Base-by-base conservation (phyloP, 2,888 invertebrate species). In the Sphecodes monilicornis region DNA sequence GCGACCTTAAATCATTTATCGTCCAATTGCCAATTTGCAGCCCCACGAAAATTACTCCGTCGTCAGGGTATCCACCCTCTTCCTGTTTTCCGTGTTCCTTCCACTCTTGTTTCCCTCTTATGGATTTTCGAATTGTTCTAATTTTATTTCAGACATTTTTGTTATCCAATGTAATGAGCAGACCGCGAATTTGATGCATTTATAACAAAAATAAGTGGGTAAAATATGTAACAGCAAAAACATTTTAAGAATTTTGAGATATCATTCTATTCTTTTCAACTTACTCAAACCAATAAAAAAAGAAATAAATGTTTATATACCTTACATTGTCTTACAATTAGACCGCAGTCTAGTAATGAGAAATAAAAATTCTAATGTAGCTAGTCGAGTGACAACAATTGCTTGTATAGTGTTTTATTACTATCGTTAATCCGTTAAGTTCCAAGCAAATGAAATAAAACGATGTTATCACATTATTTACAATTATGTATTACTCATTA, bases 11-110 rank as follows among this genome's bases (percentile, higher is more conserved):
- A 92, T 92, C 90, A 91, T 92, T 93, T 91, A 91, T 83, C 89
- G 80, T 88, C 84, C 93, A 91, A 93, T 93, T 93, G 93, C 89
- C 93, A 93, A 93, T 93, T 93, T 92, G 90, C 91, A 90, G 86
- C 90, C 92, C 90, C 88, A 89, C 86, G 91, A 92, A 93, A 93
- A 92, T 92, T 89, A 91, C 87, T 86, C 78, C 77, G 50, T 78
- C 85, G 82, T 80, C 82, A 73, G 82, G 85, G 60, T 68, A 36
- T 71, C 70, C 82, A 72, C 84, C 82, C 87, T 83, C 79, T 83
- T 85, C 72, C 80, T 50, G 50, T 72, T 71, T 70, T 70, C 71
- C 36, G 32, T 43, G 69, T 70, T 73, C 72, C 80, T 78, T 64
- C 76, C 54, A 69, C 41, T 50, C 70, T 76, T 80, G 78, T 70